phyloP scores from a whole-genome alignment of 2,888 invertebrate genomes.

The Epinotia demarniana region DNA sequence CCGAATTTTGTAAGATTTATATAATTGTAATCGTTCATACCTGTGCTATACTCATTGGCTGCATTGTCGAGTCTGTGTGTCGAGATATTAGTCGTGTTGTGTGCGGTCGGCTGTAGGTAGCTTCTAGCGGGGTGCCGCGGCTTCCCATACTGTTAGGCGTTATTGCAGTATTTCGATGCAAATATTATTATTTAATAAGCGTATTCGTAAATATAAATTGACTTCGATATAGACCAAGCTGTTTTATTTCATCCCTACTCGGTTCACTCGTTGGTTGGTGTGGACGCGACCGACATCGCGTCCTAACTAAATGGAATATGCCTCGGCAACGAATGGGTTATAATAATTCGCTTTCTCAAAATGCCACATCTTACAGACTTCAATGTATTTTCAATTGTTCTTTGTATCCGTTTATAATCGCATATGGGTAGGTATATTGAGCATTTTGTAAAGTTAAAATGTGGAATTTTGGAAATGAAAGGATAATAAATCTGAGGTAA shows the following conservation, averaged over 20 bases:
- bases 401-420: no score
- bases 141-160: conserved; percentile 80
- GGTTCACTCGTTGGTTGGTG: not conserved
- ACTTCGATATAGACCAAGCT: conserved; percentile 75
- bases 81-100: conserved; percentile 56
- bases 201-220: conserved; percentile 84
- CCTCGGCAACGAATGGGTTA: no score
- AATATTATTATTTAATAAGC: conserved; percentile 83
- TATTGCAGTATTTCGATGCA: conserved; percentile 83
- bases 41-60: conserved; percentile 81
- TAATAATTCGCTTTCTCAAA: no score
- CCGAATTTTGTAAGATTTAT: conserved; percentile 78
- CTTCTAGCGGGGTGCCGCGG: conserved; percentile 68
- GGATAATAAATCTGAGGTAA: not conserved
- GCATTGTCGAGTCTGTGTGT: conserved; percentile 74
- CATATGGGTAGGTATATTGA: no score
- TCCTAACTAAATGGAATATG: not conserved
- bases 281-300: not conserved
- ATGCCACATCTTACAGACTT: no score
- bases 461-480: no score
- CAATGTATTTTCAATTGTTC: no score
- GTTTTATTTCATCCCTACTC: conserved; percentile 61
- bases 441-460: no score
- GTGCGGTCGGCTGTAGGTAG: conserved; percentile 64
- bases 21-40: conserved; percentile 63